Evolutionary conservation across 1,140 invertebrate species (phyloP).

Genomic region (Ceratitis capitata): DNA sequence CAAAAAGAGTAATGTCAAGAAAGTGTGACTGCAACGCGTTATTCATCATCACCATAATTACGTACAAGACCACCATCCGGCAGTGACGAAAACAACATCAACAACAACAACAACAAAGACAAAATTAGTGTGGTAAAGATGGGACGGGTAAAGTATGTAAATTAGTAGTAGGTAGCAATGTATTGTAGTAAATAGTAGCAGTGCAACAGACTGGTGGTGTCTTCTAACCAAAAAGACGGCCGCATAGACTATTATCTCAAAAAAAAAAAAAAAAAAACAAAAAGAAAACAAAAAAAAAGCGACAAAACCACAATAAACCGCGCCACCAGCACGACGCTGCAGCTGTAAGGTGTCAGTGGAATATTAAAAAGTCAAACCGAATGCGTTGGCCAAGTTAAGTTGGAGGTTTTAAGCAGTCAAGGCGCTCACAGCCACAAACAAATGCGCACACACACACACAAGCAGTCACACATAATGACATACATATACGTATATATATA

Average conservation of each 20-base stretch:
- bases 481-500: neutral
- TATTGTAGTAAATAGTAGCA: too few species aligned
- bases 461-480: neutral
- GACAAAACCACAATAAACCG: too few species aligned
- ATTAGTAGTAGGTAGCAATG: too few species aligned
- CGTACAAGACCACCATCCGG: neutral
- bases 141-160: neutral
- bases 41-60: slow-evolving; percentile 42
- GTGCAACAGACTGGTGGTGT: neutral
- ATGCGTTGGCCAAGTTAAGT: slow-evolving; percentile 24
- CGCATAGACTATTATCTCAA: too few species aligned
- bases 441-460: neutral
- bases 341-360: slow-evolving; percentile 30
- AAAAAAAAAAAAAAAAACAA: too few species aligned
- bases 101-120: neutral
- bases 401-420: slow-evolving; percentile 30
- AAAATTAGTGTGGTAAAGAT: neutral
- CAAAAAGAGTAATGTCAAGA: neutral
- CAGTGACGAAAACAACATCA: neutral
- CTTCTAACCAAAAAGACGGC: slow-evolving; percentile 17
- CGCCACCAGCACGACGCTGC: neutral
- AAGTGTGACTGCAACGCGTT: slow-evolving; percentile 17
- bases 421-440: neutral
- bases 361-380: slow-evolving; percentile 25
- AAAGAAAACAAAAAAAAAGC: neutral